phyloP scores from a whole-genome alignment of 2,888 invertebrate species.

The Caenorhabditis doughertyi region DNA sequence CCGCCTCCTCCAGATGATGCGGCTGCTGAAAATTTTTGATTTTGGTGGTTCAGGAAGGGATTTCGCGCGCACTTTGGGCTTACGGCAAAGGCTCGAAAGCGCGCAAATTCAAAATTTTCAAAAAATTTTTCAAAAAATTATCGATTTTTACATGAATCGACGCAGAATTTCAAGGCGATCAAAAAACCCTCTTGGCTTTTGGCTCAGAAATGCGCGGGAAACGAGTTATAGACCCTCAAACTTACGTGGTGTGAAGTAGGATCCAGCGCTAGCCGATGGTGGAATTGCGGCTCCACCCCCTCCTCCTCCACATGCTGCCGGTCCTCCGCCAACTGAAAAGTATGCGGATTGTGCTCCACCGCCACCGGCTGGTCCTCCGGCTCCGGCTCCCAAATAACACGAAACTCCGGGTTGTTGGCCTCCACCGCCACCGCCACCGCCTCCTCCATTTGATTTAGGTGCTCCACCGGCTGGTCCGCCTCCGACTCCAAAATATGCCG shows the following conservation, averaged over 20 bases:
- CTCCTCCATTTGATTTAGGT: conserved; percentile 19
- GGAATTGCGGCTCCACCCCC: neutral
- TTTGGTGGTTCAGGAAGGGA: too few species aligned
- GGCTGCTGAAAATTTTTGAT: neutral
- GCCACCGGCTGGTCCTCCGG: conserved; percentile 57
- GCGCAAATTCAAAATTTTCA: too few species aligned
- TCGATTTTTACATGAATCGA: too few species aligned
- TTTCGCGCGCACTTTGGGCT: too few species aligned
- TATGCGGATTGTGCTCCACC: conserved; percentile 54
- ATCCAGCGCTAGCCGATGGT: conserved; percentile 1
- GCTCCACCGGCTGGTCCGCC: conserved; percentile 58
- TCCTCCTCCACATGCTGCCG: conserved; percentile 9
- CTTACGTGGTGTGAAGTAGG: conserved; percentile 21
- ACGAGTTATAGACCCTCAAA: neutral
- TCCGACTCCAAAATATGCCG: conserved; percentile 64
- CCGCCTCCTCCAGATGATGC: neutral
- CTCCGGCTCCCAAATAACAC: conserved; percentile 69
- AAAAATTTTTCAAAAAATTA: too few species aligned
- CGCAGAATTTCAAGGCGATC: too few species aligned
- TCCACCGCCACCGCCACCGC: conserved; percentile 61
- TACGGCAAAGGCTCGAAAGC: too few species aligned
- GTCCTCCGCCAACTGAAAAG: conserved; percentile 45
- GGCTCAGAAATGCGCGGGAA: neutral
- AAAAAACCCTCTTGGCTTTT: too few species aligned
- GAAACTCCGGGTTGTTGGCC: conserved; percentile 58